Base-by-base conservation (phyloP, 1,140 invertebrate genomes). In the Aleiodes sp. region DNA sequence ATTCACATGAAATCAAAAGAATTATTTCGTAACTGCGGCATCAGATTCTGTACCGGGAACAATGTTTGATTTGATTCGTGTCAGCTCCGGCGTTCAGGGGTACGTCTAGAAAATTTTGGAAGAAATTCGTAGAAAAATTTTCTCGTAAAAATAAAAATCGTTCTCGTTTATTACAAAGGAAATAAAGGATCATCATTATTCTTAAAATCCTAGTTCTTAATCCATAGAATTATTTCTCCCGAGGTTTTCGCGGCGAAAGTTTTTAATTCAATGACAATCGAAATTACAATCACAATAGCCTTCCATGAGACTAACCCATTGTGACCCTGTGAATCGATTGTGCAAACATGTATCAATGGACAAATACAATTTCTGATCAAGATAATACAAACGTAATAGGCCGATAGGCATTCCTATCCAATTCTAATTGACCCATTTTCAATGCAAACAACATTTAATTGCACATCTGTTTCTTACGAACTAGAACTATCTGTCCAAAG, bases 391-490 rank as follows among this genome's bases (percentile, higher is more conserved):
- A 43, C 39, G 39, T 43, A 43, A 43, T 43, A 43, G 12, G n/a
- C 39, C 16, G 26, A 21, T 52, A 52, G 46, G 46, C 46, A 21
- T 52, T 16, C 46, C 46, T 9, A 52, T 52, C 46, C 46, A 24
- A 19, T 52, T 9, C 46, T 52, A 52, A 52, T 52, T 52, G 46
- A 52, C 46, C 46, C 21, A 52, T 52, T 24, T 52, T 52, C 46
- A 16, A 52, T 52, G 19, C 10, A 10, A 6, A 35, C 31, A 35
- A 35, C 46, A 56, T 56, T 43, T 56, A 56, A 56, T 56, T 56
- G 24, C 46, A 56, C 24, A 56, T 56, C 24, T 26, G 24, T 56
- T 28, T 56, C 24, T 12, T 56, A 24, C 24, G 21, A 56, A 56
- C 39, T 43, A 12, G 12, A 56, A 56, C 1, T 56, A 56, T 24